These are phyloP conservation scores for Beroe forskalii DNA, from an alignment of 37 sponge, comb jelly and placozoan species.

Conservation along the genomic window DNA sequence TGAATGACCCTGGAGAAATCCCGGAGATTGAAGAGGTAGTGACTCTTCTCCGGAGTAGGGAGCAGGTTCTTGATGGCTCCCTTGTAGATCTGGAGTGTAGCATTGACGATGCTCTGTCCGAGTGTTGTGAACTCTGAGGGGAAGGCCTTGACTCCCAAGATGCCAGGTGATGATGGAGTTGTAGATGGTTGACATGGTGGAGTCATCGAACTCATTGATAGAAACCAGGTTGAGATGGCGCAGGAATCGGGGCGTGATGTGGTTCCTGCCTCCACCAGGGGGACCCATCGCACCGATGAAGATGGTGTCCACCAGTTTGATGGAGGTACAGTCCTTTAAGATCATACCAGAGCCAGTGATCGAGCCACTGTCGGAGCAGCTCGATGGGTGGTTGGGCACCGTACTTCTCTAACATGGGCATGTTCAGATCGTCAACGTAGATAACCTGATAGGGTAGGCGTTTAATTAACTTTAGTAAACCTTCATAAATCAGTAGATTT, in stretches of 20 bases:
- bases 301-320: constrained; percentile 86
- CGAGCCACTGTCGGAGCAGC: constrained; percentile 93
- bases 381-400: too few species aligned
- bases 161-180: constrained; percentile 91
- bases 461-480: not conserved
- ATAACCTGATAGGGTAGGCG: constrained; percentile 72
- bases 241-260: constrained; percentile 90
- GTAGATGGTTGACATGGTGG: constrained; percentile 85
- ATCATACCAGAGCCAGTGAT: constrained; percentile 95
- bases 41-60: constrained; percentile 94
- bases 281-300: constrained; percentile 97
- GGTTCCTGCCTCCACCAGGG: constrained; percentile 96
- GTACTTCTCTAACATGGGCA: constrained; percentile 92
- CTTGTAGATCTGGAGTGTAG: constrained; percentile 89
- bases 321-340: constrained; percentile 72
- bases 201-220: constrained; percentile 92
- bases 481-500: too few species aligned
- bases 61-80: constrained; percentile 86
- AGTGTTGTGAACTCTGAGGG: constrained; percentile 73
- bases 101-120: constrained; percentile 73
- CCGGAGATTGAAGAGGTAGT: constrained; percentile 95
- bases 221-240: constrained; percentile 92
- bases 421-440: constrained; percentile 98
- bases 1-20: constrained; percentile 97
- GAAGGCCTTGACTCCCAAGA: constrained; percentile 75